A percentile compares a stretch with the other conserved stretches of the same genome.
Conservation (phyloP, 2,113 vertebrate genomes). For the Macrotis lagotis region DNA sequence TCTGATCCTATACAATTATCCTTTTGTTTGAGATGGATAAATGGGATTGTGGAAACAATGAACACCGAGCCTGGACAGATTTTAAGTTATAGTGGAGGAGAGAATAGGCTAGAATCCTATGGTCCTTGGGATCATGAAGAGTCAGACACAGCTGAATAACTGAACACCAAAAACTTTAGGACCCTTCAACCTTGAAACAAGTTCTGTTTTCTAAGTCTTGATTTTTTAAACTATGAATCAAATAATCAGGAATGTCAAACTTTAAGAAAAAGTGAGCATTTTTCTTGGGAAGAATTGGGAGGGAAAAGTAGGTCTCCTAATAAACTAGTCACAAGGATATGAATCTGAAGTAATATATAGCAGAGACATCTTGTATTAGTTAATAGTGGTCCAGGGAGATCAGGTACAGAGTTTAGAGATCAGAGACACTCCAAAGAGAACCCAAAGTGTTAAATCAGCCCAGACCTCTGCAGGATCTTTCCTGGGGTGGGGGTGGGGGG, state of each 20-base stretch:
- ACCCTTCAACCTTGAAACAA: background rate
- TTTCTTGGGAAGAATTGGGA: background rate
- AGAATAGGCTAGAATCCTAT: background rate
- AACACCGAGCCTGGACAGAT: background rate
- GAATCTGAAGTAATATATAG: background rate
- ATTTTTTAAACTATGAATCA: background rate
- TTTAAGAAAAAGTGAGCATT: background rate
- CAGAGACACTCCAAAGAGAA: background rate
- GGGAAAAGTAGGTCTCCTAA: background rate
- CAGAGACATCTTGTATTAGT: background rate
- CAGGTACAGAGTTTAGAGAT: background rate
- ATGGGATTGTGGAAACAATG: background rate
- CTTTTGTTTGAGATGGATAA: background rate
- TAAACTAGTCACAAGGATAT: background rate
- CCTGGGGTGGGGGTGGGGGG: background rate
- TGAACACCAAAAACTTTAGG: background rate
- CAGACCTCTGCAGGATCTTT: background rate
- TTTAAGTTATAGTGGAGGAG: background rate
- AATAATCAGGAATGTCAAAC: background rate
- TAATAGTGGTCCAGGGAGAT: background rate
- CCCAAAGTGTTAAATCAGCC: background rate
- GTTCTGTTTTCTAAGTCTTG: background rate
- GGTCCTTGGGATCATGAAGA: background rate
- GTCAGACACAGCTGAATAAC: background rate
- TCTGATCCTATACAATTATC: background rate